Percentiles rank a stretch among this genome's conserved stretches.
These are phyloP conservation scores for Falco cherrug DNA, from an alignment of 2,797 vertebrate genomes.

Conservation along the genomic window DNA sequence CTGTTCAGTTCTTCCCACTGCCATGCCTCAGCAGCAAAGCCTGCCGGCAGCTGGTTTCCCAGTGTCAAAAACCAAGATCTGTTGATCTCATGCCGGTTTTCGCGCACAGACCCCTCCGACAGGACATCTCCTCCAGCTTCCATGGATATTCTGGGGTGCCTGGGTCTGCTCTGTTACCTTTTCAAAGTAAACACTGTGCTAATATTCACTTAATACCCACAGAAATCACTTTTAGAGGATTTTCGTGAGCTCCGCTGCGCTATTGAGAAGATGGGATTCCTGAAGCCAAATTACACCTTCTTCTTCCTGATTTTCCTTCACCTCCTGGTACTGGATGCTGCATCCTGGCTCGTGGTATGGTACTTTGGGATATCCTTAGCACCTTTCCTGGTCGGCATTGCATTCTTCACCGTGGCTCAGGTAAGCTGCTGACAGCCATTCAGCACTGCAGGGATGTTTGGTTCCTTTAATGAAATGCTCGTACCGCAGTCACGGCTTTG, in stretches of 20 bases:
- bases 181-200: neutral
- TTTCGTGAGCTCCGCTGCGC: constrained; percentile 76
- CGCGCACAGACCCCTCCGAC: neutral
- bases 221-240: constrained; percentile 75
- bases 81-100: neutral
- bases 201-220: neutral
- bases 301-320: constrained; percentile 77
- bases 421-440: constrained; percentile 44
- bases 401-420: constrained; percentile 72
- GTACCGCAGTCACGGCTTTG: neutral
- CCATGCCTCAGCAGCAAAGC: neutral
- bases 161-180: neutral
- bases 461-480: neutral
- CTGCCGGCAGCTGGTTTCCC: neutral
- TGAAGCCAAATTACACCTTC: constrained; percentile 69
- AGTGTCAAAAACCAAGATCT: neutral
- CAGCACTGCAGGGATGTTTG: fast-evolving
- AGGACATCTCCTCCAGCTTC: neutral
- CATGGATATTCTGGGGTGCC: neutral
- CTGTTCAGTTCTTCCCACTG: neutral
- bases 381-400: constrained; percentile 62
- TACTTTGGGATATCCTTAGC: constrained; percentile 70
- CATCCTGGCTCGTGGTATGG: constrained; percentile 74
- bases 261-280: constrained; percentile 75
- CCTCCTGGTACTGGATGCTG: constrained; percentile 73